Evolutionary conservation across 2,888 invertebrate species (phyloP).

Genomic region (Netelia melanura): DNA sequence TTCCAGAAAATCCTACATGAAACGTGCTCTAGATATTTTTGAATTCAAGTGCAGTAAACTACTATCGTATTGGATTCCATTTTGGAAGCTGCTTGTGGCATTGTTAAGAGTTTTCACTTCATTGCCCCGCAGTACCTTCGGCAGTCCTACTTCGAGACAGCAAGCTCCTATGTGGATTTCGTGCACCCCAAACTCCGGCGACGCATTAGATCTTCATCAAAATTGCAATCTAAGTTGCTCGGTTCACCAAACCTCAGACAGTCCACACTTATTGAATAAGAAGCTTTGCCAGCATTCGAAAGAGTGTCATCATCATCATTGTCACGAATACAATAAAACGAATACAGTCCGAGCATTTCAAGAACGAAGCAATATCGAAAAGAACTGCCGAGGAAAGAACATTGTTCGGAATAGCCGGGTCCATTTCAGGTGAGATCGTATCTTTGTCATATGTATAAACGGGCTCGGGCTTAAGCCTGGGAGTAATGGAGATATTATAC

Average conservation of each 20-base stretch:
- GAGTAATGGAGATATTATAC: neutral
- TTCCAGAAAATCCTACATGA: too few species aligned
- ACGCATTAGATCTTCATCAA: slow-evolving; percentile 18
- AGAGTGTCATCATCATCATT: slow-evolving; percentile 51
- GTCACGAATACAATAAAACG: slow-evolving; percentile 29
- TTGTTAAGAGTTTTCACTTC: neutral
- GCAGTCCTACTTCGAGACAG: slow-evolving; percentile 52
- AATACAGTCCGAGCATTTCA: slow-evolving; percentile 26
- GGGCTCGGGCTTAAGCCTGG: neutral
- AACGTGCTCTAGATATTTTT: neutral
- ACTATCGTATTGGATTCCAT: neutral
- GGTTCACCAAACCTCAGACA: slow-evolving; percentile 52
- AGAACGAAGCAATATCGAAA: slow-evolving; percentile 19
- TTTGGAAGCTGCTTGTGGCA: neutral
- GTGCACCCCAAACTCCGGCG: slow-evolving; percentile 61
- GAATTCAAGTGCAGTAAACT: neutral
- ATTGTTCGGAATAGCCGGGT: slow-evolving; percentile 50
- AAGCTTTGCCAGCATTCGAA: slow-evolving; percentile 39
- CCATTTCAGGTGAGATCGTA: slow-evolving; percentile 63
- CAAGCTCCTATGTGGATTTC: slow-evolving; percentile 51
- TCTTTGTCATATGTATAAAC: slow-evolving; percentile 26
- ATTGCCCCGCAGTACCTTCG: slow-evolving; percentile 62
- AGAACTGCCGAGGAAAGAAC: slow-evolving; percentile 49
- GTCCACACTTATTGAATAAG: slow-evolving; percentile 53
- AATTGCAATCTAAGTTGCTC: slow-evolving; percentile 38